A percentile compares a stretch with the other conserved stretches of the same genome.
Evolutionary conservation across 64 coral and sea anemone species (phyloP).

Genomic region (Acropora yongei): DNA sequence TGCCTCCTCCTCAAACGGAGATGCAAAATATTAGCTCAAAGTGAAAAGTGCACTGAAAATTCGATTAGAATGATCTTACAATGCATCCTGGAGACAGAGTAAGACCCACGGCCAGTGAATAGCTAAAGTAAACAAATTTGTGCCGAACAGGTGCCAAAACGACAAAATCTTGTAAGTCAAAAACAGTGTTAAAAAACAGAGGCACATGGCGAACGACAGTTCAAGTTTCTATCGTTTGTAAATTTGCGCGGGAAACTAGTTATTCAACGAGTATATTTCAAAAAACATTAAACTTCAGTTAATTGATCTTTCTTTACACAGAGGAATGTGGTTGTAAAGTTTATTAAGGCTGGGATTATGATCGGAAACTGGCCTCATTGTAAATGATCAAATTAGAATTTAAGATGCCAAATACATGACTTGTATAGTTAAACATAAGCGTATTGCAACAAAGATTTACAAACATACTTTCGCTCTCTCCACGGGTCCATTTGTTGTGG

Average conservation of each 20-base stretch:
- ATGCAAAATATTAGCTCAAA: too few species aligned
- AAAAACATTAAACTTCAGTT: background rate
- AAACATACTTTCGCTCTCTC: conserved; percentile 66
- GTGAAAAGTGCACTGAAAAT: background rate
- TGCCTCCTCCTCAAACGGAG: too few species aligned
- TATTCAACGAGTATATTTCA: background rate
- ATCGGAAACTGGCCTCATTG: background rate
- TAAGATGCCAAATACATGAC: background rate
- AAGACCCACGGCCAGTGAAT: conserved; percentile 18
- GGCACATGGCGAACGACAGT: background rate
- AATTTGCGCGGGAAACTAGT: conserved; percentile 51
- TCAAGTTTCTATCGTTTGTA: background rate
- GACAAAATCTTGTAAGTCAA: background rate
- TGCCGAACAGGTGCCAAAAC: conserved; percentile 21
- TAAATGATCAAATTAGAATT: conserved; percentile 21
- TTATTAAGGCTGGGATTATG: background rate
- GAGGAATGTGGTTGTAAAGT: background rate
- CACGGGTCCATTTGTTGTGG: conserved; percentile 85
- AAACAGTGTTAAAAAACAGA: background rate
- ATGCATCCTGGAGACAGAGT: background rate
- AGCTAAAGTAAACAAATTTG: background rate
- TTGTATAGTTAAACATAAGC: too few species aligned
- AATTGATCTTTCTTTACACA: background rate
- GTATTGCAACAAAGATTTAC: too few species aligned
- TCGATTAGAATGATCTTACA: background rate